Base-by-base conservation (phyloP, 1,140 invertebrate genomes). In the Scaptomyza montana region DNA sequence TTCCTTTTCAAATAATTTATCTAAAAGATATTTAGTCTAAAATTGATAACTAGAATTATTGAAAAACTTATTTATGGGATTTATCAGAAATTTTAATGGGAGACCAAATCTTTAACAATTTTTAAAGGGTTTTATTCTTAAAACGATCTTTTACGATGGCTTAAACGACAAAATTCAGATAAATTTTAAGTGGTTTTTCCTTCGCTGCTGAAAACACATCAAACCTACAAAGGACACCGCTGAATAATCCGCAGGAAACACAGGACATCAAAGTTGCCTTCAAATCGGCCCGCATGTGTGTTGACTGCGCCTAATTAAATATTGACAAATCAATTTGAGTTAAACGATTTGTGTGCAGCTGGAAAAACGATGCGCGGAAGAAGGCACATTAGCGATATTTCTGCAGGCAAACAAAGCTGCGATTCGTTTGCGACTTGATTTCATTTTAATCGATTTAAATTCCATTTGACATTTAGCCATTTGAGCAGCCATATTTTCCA, bases 311-410 rank as follows among this genome's bases (percentile, higher is more conserved):
- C 81, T 85, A 89, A 89, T 89, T 89, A 89, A 89, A 89, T 89
- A 89, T 89, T 89, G 84, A 89, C 84, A 89, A 89, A 68, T 89
- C 84, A 89, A 89, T 89, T 89, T 89, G 79, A 89, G 84, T 89
- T 89, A 89, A 89, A 71, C 85, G 82, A 87, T 87, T 87, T 87
- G 82, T 82, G 84, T 59, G 79, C 84, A 89, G 84, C 84, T 89
- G 84, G 55, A 60, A 63, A 46, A 19, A 28, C 70, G 33, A 50
- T 68, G 43, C 21, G 21, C 1, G 21, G 2, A 25, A 25, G 21
- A 25, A 25, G 21, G 39, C n/a, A 73, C 54, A 61, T 54, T 65
- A 66, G 49, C 62, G 56, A 62, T 64, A 60, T 76, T 55, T 64
- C 55, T 49, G 51, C 39, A 13, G 45, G 75, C 72, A 86, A 86